phyloP scores from a whole-genome alignment of 2,888 invertebrate genomes.

The Epinotia ramella region DNA sequence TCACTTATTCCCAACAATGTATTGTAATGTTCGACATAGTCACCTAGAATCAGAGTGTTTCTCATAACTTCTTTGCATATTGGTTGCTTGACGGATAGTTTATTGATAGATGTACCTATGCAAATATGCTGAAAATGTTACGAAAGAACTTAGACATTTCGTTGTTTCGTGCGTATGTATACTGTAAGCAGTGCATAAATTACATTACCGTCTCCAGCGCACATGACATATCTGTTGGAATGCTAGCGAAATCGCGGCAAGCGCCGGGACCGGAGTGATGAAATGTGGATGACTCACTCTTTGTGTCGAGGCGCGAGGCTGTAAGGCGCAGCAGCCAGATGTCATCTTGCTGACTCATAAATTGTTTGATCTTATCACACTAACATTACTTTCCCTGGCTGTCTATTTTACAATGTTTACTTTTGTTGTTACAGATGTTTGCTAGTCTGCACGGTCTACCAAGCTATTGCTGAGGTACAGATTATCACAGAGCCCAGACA shows the following conservation, averaged over 20 bases:
- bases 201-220: slow-evolving; percentile 51
- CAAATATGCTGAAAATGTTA: slow-evolving; percentile 63
- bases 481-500: slow-evolving; percentile 87
- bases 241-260: slow-evolving; percentile 43
- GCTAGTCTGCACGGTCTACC: slow-evolving; percentile 75
- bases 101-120: slow-evolving; percentile 66
- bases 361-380: slow-evolving; percentile 62
- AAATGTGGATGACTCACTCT: slow-evolving; percentile 75
- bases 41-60: slow-evolving; percentile 61
- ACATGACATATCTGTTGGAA: slow-evolving; percentile 43
- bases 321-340: slow-evolving; percentile 69
- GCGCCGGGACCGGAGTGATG: slow-evolving; percentile 65
- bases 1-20: slow-evolving; percentile 61
- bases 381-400: slow-evolving; percentile 60
- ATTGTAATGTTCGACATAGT: slow-evolving; percentile 66
- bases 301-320: slow-evolving; percentile 54
- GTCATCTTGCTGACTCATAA: slow-evolving; percentile 75
- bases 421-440: slow-evolving; percentile 82
- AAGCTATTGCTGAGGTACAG: slow-evolving; percentile 82
- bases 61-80: slow-evolving; percentile 68
- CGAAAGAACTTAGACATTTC: slow-evolving; percentile 57
- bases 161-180: slow-evolving; percentile 47
- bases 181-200: slow-evolving; percentile 51
- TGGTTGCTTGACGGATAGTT: slow-evolving; percentile 55
- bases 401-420: slow-evolving; percentile 50